A percentile compares a stretch with the other conserved stretches of the same genome.
Conservation (phyloP, 2,113 vertebrate species). For the Coreoperca whiteheadi region DNA sequence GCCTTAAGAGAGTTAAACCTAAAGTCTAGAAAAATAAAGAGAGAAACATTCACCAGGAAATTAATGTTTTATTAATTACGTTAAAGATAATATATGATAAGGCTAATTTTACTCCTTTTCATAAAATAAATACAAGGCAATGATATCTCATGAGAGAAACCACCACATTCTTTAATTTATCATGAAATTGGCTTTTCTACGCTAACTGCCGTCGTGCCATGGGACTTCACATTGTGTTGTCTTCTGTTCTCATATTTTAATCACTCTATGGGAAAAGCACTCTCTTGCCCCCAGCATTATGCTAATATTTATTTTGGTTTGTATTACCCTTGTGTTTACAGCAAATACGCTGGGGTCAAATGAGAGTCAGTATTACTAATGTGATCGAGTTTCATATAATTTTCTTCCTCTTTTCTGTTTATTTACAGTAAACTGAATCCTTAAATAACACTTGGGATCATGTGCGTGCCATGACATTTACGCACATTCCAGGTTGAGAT, state of each 20-base stretch:
- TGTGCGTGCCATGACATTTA: constrained; percentile 23
- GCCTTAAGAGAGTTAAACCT: constrained; percentile 69
- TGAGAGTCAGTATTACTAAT: constrained; percentile 75
- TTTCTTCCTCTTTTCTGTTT: constrained; percentile 65
- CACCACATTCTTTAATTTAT: constrained; percentile 78
- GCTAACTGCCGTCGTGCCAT: constrained; percentile 67
- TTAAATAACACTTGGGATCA: constrained; percentile 40
- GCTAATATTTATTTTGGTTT: constrained; percentile 83
- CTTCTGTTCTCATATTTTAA: constrained; percentile 80
- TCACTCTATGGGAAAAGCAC: constrained; percentile 77
- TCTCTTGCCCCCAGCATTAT: constrained; percentile 78
- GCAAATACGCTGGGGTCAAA: constrained; percentile 77
- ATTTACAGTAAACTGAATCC: constrained; percentile 63
- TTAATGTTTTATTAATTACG: constrained; percentile 85
- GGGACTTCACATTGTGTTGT: constrained; percentile 75
- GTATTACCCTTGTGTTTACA: constrained; percentile 77
- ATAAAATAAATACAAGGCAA: constrained; percentile 75
- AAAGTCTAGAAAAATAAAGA: constrained; percentile 43
- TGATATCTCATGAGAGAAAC: constrained; percentile 69
- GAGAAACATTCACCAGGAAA: constrained; percentile 57
- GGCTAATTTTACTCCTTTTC: constrained; percentile 79
- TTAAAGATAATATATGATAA: constrained; percentile 80
- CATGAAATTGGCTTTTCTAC: constrained; percentile 79
- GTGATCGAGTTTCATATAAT: constrained; percentile 67
- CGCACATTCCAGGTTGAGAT: constrained; percentile 28